phyloP scores from a whole-genome alignment of 1,140 invertebrate genomes.

The Drosophila miranda region DNA sequence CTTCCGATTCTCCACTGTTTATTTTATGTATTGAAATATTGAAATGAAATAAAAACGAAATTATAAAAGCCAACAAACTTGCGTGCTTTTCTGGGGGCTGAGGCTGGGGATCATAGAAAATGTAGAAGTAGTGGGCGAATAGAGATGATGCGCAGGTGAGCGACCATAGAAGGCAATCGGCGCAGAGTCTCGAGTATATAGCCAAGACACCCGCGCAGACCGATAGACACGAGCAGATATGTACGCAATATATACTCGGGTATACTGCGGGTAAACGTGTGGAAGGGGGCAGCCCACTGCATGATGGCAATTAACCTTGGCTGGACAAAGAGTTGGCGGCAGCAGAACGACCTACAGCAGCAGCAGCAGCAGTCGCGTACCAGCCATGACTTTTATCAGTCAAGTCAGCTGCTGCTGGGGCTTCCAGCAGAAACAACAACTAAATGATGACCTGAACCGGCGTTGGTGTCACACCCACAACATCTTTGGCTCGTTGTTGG shows the following conservation, averaged over 20 bases:
- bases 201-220: constrained; percentile 72
- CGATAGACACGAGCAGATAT: constrained; percentile 28
- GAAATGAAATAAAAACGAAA: constrained; percentile 28
- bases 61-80: constrained; percentile 58
- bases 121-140: constrained; percentile 39
- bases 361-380: constrained; percentile 27
- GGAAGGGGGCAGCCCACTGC: constrained; percentile 61
- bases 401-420: constrained; percentile 49
- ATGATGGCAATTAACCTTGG: constrained; percentile 73
- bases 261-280: constrained; percentile 27
- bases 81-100: constrained; percentile 26
- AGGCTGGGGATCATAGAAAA: not conserved
- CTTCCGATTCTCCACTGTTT: not conserved
- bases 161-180: constrained; percentile 68
- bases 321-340: constrained; percentile 73
- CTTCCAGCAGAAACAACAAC: constrained; percentile 18
- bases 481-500: constrained; percentile 46
- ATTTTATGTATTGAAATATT: constrained; percentile 5
- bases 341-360: constrained; percentile 73
- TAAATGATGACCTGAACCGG: constrained; percentile 68
- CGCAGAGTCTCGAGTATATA: constrained; percentile 39
- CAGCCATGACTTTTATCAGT: constrained; percentile 58
- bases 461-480: constrained; percentile 78
- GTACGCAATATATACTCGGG: constrained; percentile 1
- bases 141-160: constrained; percentile 73